Base-by-base conservation (phyloP, 2,888 invertebrate genomes). In the Archips xylosteana region DNA sequence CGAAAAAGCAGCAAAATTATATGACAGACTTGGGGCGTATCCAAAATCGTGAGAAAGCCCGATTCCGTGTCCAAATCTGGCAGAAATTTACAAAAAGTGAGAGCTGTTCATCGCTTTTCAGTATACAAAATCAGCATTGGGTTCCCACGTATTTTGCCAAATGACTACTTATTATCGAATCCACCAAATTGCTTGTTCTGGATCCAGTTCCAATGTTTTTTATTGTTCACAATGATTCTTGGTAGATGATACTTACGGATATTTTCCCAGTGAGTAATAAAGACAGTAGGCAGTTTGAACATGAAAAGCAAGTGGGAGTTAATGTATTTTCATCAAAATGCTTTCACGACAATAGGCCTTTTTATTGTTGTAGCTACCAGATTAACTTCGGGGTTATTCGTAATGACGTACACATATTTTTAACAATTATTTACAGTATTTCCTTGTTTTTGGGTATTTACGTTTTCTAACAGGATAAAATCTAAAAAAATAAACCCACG, bases 81-180 rank as follows among this genome's bases (percentile, higher is more conserved):
- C 78, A 80, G 78, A 73, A 82, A 70, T 74, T 69, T 59, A 80
- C 80, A 79, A 86, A 89, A 88, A 89, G 83, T 85, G 83, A 88
- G 85, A 87, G 83, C 88, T 82, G 85, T 84, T 83, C 84, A 87
- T 88, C 84, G 85, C 82, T 84, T 84, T 80, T 76, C 78, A 63
- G 75, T 74, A 76, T 76, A 75, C 77, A 74, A 65, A 39, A 71
- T 72, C 69, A 70, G 75, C 75, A 75, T 76, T 69, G 74, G 71
- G 76, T 81, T 83, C 81, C 79, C 83, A 82, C 80, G 79, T 79
- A 79, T 77, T 80, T 80, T 75, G 75, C 64, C 74, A 79, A 83
- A 79, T 81, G 79, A 77, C 76, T 74, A 74, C 75, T 75, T 77
- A 77, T 76, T 77, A 76, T 64, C 49, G 61, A 65, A 76, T 73